phyloP scores from a whole-genome alignment of 2,113 vertebrate genomes.

The Lagopus muta region DNA sequence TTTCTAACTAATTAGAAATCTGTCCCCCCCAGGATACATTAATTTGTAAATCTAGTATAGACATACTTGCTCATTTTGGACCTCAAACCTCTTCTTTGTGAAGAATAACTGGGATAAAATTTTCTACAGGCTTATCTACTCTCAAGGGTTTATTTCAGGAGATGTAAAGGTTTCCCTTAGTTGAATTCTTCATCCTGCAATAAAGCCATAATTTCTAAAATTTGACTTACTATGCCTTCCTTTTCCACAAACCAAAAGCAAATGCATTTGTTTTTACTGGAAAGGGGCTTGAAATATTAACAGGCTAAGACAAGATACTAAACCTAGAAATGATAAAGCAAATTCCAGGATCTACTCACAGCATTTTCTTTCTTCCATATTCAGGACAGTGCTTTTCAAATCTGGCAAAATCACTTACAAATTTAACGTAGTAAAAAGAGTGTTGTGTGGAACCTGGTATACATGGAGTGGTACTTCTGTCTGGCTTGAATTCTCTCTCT shows the following conservation, averaged over 20 bases:
- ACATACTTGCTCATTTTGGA: not conserved
- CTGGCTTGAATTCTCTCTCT: not conserved
- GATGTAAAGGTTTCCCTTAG: not conserved
- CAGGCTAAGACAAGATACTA: not conserved
- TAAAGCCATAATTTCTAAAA: not conserved
- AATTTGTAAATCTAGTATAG: not conserved
- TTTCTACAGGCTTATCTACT: not conserved
- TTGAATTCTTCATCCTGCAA: not conserved
- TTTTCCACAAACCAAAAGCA: not conserved
- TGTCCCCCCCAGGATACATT: not conserved
- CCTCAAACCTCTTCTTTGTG: not conserved
- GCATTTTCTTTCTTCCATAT: not conserved
- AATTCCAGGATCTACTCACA: not conserved
- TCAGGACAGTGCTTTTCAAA: not conserved
- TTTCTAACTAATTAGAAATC: not conserved
- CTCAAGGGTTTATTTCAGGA: not conserved
- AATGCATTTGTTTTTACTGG: not conserved
- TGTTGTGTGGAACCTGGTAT: not conserved
- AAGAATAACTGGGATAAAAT: not conserved
- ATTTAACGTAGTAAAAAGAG: not conserved
- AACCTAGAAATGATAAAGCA: not conserved
- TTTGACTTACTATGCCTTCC: accelerated
- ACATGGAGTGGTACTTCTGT: not conserved
- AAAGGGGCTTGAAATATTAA: not conserved
- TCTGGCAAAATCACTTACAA: not conserved